Percentiles rank a stretch among this genome's conserved stretches.
These are phyloP conservation scores for Coenonympha glycerion DNA, from an alignment of 2,888 invertebrate species.

Conservation along the genomic window DNA sequence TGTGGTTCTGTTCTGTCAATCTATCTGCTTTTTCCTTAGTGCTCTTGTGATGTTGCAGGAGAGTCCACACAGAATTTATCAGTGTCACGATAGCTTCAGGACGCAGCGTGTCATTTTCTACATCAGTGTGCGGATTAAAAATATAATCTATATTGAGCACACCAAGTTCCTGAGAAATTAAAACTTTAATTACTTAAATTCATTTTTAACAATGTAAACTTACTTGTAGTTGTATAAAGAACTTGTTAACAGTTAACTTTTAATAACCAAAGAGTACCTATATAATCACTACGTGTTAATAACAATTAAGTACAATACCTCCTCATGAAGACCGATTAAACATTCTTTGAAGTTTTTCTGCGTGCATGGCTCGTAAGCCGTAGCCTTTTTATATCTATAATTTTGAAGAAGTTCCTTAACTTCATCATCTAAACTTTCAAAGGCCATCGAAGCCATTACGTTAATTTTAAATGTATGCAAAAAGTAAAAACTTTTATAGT, in stretches of 20 bases:
- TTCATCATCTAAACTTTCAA: conserved; percentile 59
- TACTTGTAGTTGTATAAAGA: background rate
- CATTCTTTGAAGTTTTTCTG: conserved; percentile 57
- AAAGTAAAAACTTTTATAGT: too few relatives aligned
- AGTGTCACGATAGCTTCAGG: conserved; percentile 54
- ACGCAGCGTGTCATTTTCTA: conserved; percentile 40
- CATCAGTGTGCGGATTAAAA: conserved; percentile 61
- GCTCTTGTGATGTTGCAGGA: conserved; percentile 56
- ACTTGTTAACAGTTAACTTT: background rate
- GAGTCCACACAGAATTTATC: conserved; percentile 57
- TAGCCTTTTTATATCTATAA: conserved; percentile 61
- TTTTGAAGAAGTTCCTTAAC: conserved; percentile 62
- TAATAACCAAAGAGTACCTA: background rate
- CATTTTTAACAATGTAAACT: too few relatives aligned
- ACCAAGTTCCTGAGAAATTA: conserved; percentile 52
- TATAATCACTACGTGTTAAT: too few relatives aligned
- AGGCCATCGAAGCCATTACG: conserved; percentile 31
- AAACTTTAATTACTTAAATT: too few relatives aligned
- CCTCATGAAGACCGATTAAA: conserved; percentile 61
- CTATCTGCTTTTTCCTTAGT: conserved; percentile 45
- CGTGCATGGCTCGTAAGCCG: conserved; percentile 62
- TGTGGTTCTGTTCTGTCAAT: conserved; percentile 55
- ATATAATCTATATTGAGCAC: conserved; percentile 54
- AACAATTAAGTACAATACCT: too few relatives aligned
- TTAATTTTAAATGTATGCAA: background rate